Base-by-base conservation (phyloP, 2,888 invertebrate species). In the Nomada lathburiana region DNA sequence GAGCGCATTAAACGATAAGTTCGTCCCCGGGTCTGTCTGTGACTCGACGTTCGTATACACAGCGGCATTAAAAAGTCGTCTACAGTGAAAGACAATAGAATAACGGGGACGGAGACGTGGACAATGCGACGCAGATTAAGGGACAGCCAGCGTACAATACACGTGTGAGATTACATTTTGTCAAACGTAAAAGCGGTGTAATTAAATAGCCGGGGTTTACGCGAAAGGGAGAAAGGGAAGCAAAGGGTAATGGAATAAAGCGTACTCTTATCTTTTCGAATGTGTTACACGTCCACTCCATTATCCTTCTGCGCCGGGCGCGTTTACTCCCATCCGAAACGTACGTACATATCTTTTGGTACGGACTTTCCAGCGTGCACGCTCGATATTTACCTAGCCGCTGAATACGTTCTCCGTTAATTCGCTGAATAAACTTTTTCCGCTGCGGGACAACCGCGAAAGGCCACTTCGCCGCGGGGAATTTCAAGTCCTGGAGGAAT, bases 341-440 rank as follows among this genome's bases (percentile, higher is more conserved):
- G n/a, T 53, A n/a, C n/a, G 20, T 53, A 53, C n/a, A 5, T 50
- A 59, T 59, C 59, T 47, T 57, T 53, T 20, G n/a, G 7, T 20
- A 53, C n/a, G 29, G 47, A 50, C 59, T 47, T 20, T 29, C n/a
- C 59, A 18, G 36, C 18, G n/a, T 53, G n/a, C 44, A 16, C n/a
- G 63, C 76, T 77, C 75, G 77, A 76, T 84, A 84, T 87, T 87
- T 80, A 29, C 57, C n/a, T 47, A 44, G 72, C 77, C 65, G 64
- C 53, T 59, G 63, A 77, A 71, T 74, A 75, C 16, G 73, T 62
- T 76, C 64, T 36, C 74, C 73, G 85, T 80, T 87, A 85, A 85
- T 85, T 82, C 82, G 78, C 59, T 47, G 82, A 82, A 82, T 71
- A 87, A 86, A 86, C 86, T 80, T 85, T 82, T 82, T 71, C 79